A percentile compares a stretch with the other conserved stretches of the same genome.
These are phyloP conservation scores for Conops quadrifasciatus DNA, from an alignment of 2,888 invertebrate genomes.

Conservation along the genomic window DNA sequence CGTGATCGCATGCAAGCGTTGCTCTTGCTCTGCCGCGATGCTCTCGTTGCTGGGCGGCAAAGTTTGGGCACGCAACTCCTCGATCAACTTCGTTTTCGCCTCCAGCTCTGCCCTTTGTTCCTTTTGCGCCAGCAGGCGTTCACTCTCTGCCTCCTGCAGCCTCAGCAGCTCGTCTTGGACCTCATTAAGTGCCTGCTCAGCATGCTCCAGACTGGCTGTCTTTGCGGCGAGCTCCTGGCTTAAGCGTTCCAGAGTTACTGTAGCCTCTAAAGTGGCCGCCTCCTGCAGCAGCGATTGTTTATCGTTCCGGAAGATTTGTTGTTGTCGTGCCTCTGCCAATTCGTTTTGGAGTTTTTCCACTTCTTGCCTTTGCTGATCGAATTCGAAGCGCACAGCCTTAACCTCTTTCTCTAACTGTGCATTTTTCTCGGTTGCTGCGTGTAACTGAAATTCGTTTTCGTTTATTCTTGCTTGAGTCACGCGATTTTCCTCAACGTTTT, in stretches of 20 bases:
- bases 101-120: conserved; percentile 27
- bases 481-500: conserved; percentile 30
- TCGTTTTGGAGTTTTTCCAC: conserved; percentile 35
- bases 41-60: not conserved
- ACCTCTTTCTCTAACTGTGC: conserved; percentile 27
- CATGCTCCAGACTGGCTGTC: conserved; percentile 37
- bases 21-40: conserved; percentile 50
- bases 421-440: conserved; percentile 32
- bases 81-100: conserved; percentile 51
- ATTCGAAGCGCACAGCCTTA: not conserved
- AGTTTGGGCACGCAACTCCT: conserved; percentile 13
- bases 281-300: conserved; percentile 29
- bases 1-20: conserved; percentile 63
- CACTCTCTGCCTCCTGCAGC: conserved; percentile 42
- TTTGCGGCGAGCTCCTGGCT: conserved; percentile 41
- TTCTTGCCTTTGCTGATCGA: conserved; percentile 16
- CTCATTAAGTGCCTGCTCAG: conserved; percentile 43
- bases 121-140: conserved; percentile 9
- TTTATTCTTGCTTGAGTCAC: conserved; percentile 22
- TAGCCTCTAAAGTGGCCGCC: conserved; percentile 24
- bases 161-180: conserved; percentile 45
- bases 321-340: conserved; percentile 34
- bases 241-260: conserved; percentile 38
- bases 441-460: conserved; percentile 32
- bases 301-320: conserved; percentile 38